Conservation (phyloP, 1,140 invertebrate genomes). For the Trissolcus basalis region DNA sequence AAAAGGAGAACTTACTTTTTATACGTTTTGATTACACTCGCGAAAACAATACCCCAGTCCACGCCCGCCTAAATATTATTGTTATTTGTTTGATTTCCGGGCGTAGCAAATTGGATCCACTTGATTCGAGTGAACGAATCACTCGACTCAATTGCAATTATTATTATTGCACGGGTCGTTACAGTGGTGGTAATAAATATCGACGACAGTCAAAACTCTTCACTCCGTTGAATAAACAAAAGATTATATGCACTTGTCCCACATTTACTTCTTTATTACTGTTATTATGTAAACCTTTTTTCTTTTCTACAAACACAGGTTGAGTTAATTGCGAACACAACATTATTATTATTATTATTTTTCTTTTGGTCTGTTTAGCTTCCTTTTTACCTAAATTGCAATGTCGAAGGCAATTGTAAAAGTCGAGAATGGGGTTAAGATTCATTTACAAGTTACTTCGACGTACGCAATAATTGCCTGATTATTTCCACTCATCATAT, state of each 20-base stretch:
- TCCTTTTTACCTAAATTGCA: no score
- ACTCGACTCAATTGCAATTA: constrained; percentile 41
- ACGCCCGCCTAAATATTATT: constrained; percentile 19
- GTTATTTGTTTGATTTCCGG: constrained; percentile 25
- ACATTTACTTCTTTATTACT: no score
- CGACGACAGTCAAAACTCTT: constrained; percentile 11
- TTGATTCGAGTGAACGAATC: constrained; percentile 33
- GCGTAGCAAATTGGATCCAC: constrained; percentile 34
- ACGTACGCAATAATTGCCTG: constrained; percentile 4
- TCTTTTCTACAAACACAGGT: no score
- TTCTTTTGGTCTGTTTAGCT: no score
- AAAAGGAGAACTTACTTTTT: constrained; percentile 24
- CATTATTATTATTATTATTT: no score
- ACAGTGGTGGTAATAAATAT: constrained; percentile 15
- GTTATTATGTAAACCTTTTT: no score
- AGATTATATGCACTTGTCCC: no score
- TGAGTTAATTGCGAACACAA: no score
- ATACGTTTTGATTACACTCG: constrained; percentile 12
- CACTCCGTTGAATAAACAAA: neutral
- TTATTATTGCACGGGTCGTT: constrained; percentile 21
- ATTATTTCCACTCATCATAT: constrained; percentile 4
- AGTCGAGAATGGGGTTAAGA: neutral
- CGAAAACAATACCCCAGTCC: neutral
- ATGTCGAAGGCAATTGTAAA: no score
- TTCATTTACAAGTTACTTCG: neutral